A percentile compares a stretch with the other conserved stretches of the same genome.
Evolutionary conservation across 2,797 vertebrate genomes (phyloP).

Genomic region (Antrozous pallidus): DNA sequence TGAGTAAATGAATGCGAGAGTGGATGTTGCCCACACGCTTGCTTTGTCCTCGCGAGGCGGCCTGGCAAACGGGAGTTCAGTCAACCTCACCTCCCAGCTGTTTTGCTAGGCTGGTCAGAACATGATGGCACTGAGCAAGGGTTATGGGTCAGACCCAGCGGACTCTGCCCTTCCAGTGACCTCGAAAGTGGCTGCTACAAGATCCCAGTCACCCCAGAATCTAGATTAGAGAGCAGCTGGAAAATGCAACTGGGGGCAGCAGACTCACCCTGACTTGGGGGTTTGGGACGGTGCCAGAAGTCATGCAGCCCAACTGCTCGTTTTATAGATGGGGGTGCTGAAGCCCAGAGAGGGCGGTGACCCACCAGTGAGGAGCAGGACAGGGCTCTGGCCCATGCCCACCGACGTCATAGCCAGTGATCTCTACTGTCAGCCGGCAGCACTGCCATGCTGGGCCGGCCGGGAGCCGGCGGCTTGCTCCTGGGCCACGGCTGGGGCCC

Average conservation of each 20-base stretch:
- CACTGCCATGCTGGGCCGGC: accelerated
- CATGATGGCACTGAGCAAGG: not conserved
- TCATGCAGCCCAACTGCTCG: accelerated
- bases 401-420: accelerated
- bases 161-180: not conserved
- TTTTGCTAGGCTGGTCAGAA: not conserved
- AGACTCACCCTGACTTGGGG: not conserved
- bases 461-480: not conserved
- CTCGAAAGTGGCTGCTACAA: not conserved
- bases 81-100: not conserved
- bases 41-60: not conserved
- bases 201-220: not conserved
- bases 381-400: no score
- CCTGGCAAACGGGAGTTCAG: not conserved
- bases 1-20: no score
- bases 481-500: not conserved
- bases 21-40: not conserved
- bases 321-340: not conserved
- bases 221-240: not conserved
- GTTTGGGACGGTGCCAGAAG: accelerated
- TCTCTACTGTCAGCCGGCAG: not conserved
- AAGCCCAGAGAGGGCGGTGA: not conserved
- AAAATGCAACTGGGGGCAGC: not conserved
- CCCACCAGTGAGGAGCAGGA: not conserved
- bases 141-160: not conserved